These are phyloP conservation scores for Diogma glabrata DNA, from an alignment of 2,888 invertebrate genomes.

Conservation along the genomic window DNA sequence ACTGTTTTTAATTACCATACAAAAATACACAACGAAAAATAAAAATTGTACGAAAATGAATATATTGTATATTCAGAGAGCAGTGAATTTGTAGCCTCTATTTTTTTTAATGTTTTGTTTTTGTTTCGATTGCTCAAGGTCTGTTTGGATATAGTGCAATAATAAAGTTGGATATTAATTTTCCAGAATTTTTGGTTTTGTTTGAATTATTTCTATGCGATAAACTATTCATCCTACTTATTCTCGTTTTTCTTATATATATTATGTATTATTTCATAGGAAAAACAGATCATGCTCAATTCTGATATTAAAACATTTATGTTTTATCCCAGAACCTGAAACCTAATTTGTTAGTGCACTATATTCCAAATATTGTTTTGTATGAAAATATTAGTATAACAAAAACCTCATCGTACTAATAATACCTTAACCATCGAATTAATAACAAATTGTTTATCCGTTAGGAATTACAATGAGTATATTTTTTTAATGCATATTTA, in stretches of 20 bases:
- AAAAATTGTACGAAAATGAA: not conserved
- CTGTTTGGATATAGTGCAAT: not conserved
- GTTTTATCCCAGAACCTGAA: too few species aligned
- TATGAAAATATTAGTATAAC: not conserved
- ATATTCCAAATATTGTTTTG: not conserved
- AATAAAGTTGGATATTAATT: not conserved
- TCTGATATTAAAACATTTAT: too few species aligned
- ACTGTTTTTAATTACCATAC: constrained; percentile 9
- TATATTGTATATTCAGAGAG: not conserved
- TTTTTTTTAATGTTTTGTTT: too few species aligned
- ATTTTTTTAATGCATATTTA: constrained; percentile 7
- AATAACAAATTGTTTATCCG: constrained; percentile 9
- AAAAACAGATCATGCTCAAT: too few species aligned
- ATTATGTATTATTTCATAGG: too few species aligned
- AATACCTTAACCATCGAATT: constrained; percentile 5
- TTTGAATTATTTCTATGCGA: not conserved
- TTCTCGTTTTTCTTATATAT: too few species aligned
- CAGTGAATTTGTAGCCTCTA: constrained; percentile 8
- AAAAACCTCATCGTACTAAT: constrained; percentile 5
- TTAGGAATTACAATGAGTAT: constrained; percentile 7
- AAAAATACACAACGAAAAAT: not conserved
- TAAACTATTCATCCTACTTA: too few species aligned
- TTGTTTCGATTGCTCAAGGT: constrained; percentile 8
- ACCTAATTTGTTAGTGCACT: too few species aligned
- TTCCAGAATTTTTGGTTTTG: not conserved